phyloP scores from a whole-genome alignment of 1,140 invertebrate species.

The Pseudoatta argentina region DNA sequence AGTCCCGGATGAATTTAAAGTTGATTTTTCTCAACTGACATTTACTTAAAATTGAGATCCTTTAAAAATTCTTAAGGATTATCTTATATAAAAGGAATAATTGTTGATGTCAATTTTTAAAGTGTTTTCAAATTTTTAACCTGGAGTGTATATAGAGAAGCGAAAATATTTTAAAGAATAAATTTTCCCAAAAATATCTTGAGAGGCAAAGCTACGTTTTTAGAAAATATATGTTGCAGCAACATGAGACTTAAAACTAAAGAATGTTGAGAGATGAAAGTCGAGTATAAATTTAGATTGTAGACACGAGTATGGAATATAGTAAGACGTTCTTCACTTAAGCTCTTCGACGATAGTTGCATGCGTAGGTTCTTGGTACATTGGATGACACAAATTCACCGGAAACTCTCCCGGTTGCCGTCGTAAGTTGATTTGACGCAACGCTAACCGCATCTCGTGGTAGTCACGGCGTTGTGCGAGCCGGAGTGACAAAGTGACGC shows the following conservation, averaged over 20 bases:
- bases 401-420: slow-evolving; percentile 25
- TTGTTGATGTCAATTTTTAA: not conserved
- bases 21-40: slow-evolving; percentile 11
- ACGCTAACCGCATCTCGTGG: slow-evolving; percentile 47
- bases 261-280: not conserved
- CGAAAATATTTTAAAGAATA: not conserved
- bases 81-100: too few species aligned
- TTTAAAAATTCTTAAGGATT: not conserved
- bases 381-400: slow-evolving; percentile 15
- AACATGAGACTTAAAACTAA: not conserved
- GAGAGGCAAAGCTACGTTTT: not conserved
- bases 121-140: too few species aligned
- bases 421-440: slow-evolving; percentile 38
- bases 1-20: not conserved
- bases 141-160: too few species aligned
- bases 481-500: slow-evolving; percentile 53
- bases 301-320: not conserved
- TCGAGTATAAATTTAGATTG: not conserved
- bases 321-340: not conserved
- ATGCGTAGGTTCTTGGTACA: not conserved
- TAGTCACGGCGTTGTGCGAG: slow-evolving; percentile 46
- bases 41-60: not conserved
- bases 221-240: too few species aligned
- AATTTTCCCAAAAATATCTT: not conserved
- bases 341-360: slow-evolving; percentile 6